Evolutionary conservation across 2,888 invertebrate species (phyloP).

Genomic region (Agrotis clavis): DNA sequence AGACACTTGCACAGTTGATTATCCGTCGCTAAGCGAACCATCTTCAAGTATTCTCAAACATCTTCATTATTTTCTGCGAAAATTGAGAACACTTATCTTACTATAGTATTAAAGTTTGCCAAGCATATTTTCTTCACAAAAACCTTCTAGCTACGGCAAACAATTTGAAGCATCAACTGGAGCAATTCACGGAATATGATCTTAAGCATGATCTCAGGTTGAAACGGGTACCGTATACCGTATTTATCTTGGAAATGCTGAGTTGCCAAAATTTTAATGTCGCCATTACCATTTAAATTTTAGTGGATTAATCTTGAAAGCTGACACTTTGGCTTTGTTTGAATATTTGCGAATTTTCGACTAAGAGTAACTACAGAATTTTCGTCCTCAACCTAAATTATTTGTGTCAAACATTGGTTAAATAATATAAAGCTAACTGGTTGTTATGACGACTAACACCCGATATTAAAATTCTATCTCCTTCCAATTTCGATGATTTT

Average conservation of each 20-base stretch:
- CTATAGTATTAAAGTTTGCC: neutral
- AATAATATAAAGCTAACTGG: neutral
- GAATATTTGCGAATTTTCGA: constrained; percentile 33
- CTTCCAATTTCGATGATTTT: too few species aligned
- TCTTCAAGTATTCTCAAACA: too few species aligned
- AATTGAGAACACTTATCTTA: neutral
- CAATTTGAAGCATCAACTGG: constrained; percentile 34
- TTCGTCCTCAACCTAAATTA: neutral
- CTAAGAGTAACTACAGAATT: constrained; percentile 9
- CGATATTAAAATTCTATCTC: too few species aligned
- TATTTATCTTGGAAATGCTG: constrained; percentile 43
- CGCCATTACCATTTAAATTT: constrained; percentile 60
- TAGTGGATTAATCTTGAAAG: constrained; percentile 59
- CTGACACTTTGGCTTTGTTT: constrained; percentile 46
- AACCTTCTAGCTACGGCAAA: constrained; percentile 24
- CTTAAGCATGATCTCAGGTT: constrained; percentile 56
- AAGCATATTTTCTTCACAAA: constrained; percentile 22
- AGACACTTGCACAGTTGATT: neutral
- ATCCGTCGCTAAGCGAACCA: neutral
- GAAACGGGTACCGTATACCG: constrained; percentile 34
- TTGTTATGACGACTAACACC: neutral
- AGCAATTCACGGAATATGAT: constrained; percentile 57
- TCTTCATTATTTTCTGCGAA: neutral
- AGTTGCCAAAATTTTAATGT: constrained; percentile 55
- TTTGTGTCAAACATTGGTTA: neutral